phyloP scores from a whole-genome alignment of 2,888 invertebrate genomes.

The Iphiclides podalirius region DNA sequence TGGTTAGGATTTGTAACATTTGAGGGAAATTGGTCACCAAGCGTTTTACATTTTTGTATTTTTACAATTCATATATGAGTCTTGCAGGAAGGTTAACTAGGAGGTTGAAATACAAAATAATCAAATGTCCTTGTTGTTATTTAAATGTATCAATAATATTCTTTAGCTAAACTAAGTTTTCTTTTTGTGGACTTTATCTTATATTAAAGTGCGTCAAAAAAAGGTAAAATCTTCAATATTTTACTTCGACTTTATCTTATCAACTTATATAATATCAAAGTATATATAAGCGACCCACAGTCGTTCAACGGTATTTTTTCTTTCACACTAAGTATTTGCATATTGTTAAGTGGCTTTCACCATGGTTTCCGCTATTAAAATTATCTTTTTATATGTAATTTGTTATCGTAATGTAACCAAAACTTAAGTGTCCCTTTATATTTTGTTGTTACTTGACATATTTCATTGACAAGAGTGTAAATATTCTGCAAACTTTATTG shows the following conservation, averaged over 20 bases:
- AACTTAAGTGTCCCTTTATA: background rate
- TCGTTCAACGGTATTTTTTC: background rate
- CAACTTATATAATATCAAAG: too few species aligned
- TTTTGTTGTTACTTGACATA: slow-evolving; percentile 10
- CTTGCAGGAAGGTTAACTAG: too few species aligned
- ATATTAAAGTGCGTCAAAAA: too few species aligned
- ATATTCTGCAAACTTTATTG: slow-evolving; percentile 18
- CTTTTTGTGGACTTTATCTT: too few species aligned
- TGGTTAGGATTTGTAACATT: background rate
- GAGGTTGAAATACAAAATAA: too few species aligned
- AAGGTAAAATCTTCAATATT: too few species aligned
- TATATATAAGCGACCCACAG: background rate
- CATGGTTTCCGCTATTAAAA: background rate
- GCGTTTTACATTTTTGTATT: slow-evolving; percentile 16
- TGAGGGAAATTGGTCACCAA: slow-evolving; percentile 5
- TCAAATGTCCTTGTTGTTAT: too few species aligned
- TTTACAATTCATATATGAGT: too few species aligned
- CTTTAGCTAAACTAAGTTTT: too few species aligned
- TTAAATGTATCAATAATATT: too few species aligned
- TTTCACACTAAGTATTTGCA: background rate
- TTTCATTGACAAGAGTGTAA: slow-evolving; percentile 11
- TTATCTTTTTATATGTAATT: slow-evolving; percentile 3
- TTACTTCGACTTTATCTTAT: too few species aligned
- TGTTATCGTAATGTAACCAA: background rate
- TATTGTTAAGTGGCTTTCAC: background rate